phyloP scores from a whole-genome alignment of 1,140 invertebrate species.

The Macrobrachium rosenbergii region DNA sequence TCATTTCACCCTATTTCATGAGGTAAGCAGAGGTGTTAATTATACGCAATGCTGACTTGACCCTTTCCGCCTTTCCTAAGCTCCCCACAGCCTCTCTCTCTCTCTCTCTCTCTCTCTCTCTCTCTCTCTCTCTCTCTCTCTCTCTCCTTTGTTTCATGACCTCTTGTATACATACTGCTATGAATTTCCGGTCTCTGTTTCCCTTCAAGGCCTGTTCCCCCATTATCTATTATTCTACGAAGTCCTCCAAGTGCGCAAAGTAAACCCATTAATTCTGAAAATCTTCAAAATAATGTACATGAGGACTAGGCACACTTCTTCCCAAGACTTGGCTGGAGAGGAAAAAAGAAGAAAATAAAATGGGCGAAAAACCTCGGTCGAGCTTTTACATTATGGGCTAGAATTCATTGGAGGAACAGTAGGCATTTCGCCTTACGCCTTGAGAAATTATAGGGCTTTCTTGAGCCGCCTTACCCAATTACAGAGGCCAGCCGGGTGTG shows the following conservation, averaged over 20 bases:
- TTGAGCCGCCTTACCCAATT: slow-evolving; percentile 20
- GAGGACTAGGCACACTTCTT: neutral
- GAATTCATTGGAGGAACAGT: neutral
- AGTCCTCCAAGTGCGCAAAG: neutral
- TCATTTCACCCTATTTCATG: no score
- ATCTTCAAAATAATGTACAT: neutral
- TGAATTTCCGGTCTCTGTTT: neutral
- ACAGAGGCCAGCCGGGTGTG: slow-evolving; percentile 17
- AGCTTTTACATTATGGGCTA: neutral
- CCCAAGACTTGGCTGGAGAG: neutral
- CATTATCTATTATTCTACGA: neutral
- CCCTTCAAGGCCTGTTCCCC: neutral
- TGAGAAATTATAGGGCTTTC: slow-evolving; percentile 19
- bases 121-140: slow-evolving; percentile 16
- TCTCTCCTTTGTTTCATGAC: neutral
- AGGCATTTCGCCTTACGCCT: neutral
- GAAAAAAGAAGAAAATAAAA: neutral
- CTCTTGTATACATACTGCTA: neutral
- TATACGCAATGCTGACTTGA: no score
- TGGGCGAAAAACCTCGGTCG: neutral
- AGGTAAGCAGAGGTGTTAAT: no score
- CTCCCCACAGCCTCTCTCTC: neutral
- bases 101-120: neutral
- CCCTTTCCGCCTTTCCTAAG: no score
- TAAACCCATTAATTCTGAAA: slow-evolving; percentile 6